Base-by-base conservation (phyloP, 2,888 invertebrate genomes). In the Brachypterus glaber region DNA sequence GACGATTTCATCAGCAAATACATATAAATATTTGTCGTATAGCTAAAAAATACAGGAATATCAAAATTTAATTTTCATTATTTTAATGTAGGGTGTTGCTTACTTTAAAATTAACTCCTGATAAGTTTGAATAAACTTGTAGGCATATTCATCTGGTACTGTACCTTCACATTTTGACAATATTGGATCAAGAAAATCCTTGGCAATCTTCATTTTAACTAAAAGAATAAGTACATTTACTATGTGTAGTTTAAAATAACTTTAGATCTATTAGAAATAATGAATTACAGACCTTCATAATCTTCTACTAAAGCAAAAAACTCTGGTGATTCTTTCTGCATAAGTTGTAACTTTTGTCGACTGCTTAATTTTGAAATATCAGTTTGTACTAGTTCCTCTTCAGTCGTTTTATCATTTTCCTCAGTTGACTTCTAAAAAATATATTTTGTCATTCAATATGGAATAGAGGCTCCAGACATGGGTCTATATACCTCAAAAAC, bases 251-350 rank as follows among this genome's bases (percentile, higher is more conserved):
- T 33, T 13, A n/a, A 29, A 11, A 12, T 5, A 17, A 15, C 8
- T 30, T 31, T 16, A 26, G 25, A 21, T 16, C 25, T 30, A 18
- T 13, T n/a, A 18, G n/a, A n/a, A n/a, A n/a, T n/a, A n/a, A 15
- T 21, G 8, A 31, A 14, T 26, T 9, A 35, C 31, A 33, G 79
- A 60, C 76, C 73, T 70, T 84, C 79, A 57, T 82, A 88, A 62
- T 92, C 90, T 43, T 79, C 72, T 34, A 87, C 71, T 8, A 93
- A 69, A 3, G 79, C 79, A 37, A 79, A 60, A 58, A 92, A 81
- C 65, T 95, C 92, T 2, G 93, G 92, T 33, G 87, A 86, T 62
- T 92, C 88, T 57, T 87, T 84, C 58, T 82, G 74, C 46, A 93
- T 67, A 35, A 91, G 62, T 53, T 82, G 78, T 36, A 81, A 55